Evolutionary conservation across 2,888 invertebrate genomes (phyloP), one percentile per base, ranked within the genome.

Genomic region (Caenorhabditis japonica): DNA sequence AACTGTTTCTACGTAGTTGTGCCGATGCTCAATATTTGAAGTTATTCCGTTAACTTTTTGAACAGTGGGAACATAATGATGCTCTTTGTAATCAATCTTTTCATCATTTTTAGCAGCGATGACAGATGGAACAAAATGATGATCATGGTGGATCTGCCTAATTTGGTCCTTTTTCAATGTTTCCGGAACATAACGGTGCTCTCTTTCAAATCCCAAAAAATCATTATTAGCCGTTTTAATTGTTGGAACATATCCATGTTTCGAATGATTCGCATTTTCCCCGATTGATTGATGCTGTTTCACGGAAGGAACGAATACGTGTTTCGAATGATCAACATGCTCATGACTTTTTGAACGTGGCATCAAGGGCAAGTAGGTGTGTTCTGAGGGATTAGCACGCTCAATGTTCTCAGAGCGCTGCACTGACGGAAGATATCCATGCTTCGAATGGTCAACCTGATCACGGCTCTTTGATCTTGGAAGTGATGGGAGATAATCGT

Each of bases 181-280:
- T 10, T 51, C 55, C 21, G 75, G 75, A 13, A 70, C 55, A 27
- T 75, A 75, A 25, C 66, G 52, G 27, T 75, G 74, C 7, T 62
- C 52, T 13, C 53, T 13, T 25, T 56, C 38, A 25, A 59, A 52
- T 53, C 53, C 62, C 36, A 43, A 53, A 25, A 30, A 38, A 19
- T 62, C 58, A n/a, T 53, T 47, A 13, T 36, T 47, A 5, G 51
- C 23, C 23, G 68, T 68, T 21, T 52, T 51, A 8, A 53, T 38
- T 19, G 51, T 46, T 15, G 73, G 73, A 25, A 73, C 49, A 17
- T 61, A 73, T 17, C 56, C 44, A 39, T 73, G 73, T 15, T 53
- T 60, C 8, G 52, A 21, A 7, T 56, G 53, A 44, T 60, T 53
- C 8, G 34, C 39, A 21, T 46, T 21, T 4, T 69, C 53, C 8